Evolutionary conservation across 2,113 vertebrate species (phyloP), one percentile per base, ranked within the genome.

Genomic region (Mandrillus leucophaeus): DNA sequence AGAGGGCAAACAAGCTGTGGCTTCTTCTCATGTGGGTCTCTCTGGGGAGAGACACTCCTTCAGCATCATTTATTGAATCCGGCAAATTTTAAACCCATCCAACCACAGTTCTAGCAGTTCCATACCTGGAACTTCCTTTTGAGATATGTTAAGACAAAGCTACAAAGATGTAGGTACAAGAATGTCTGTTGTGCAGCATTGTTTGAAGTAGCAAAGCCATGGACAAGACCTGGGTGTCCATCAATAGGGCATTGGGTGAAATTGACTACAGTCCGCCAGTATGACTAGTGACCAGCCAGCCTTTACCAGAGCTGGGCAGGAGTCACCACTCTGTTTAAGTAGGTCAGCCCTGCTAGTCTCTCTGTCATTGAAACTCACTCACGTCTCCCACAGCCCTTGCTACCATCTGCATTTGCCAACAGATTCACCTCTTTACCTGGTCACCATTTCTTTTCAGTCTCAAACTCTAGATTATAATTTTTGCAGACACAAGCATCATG

Each of bases 181-280:
- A 32, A 35, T 4, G 57, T 3, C 40, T 13, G 32, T 9, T 1
- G n/a, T 1, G n/a, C 38, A 5, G 35, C 50, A 10, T 3, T 50
- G 22, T 43, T 35, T 22, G 68, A 81, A 55, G 52, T 55, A 48
- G 45, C 18, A 22, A 76, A 30, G 30, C 4, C 50, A 16, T 38
- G 27, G 59, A 25, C 2, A 9, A 38, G 32, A 45, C 13, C 59
- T 8, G 9, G 14, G 59, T 25, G 11, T 23, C 35, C 73, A 13
- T 30, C 76, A 50, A 0, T 1, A 30, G 50, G 32, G 17, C 78
- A 35, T 1, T 30, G 4, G n/a, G 20, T 27, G 48, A 52, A 23
- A 52, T 0, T 35, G 82, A 52, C 68, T 20, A 4, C 0, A 2
- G 45, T 7, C 35, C 23, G 7, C 43, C 23, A 0, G 1, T 3